Evolutionary conservation across 2,797 vertebrate genomes (phyloP).

Genomic region (Yasuhikotakia modesta): DNA sequence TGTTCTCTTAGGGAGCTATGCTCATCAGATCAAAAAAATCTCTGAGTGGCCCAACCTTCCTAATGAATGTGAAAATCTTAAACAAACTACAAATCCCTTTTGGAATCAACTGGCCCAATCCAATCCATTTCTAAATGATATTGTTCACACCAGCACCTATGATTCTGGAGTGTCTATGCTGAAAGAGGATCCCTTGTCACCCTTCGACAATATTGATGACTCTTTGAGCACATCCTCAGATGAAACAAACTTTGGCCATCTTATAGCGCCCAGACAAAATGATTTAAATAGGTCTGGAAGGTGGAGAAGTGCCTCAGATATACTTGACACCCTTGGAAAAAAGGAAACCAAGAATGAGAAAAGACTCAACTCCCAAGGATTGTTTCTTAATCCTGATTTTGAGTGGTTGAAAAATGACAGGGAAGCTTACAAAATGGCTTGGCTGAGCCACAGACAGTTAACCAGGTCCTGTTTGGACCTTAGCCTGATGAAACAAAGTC

Average conservation of each 20-base stretch:
- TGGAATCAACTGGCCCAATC: conserved; percentile 89
- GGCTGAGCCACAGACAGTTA: conserved; percentile 93
- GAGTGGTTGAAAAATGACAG: conserved; percentile 88
- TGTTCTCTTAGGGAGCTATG: conserved; percentile 64
- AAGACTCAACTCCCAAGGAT: conserved; percentile 62
- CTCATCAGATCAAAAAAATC: no score
- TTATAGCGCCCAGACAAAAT: conserved; percentile 71
- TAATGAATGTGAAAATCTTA: conserved; percentile 60
- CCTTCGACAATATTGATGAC: conserved; percentile 75
- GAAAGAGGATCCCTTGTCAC: conserved; percentile 75
- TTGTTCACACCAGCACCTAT: conserved; percentile 73
- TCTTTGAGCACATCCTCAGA: conserved; percentile 86
- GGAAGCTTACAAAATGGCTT: conserved; percentile 95
- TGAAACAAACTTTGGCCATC: conserved; percentile 79
- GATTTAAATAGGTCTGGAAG: conserved; percentile 76
- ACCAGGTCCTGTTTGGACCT: conserved; percentile 92
- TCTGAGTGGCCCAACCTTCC: conserved; percentile 69
- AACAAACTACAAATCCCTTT: conserved; percentile 86
- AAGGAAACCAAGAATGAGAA: conserved; percentile 63
- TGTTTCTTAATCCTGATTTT: conserved; percentile 79
- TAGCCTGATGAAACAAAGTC: conserved; percentile 86
- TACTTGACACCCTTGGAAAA: conserved; percentile 81
- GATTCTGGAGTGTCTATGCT: conserved; percentile 67
- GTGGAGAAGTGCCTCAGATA: conserved; percentile 90
- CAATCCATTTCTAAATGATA: conserved; percentile 93